phyloP scores from a whole-genome alignment of 1,140 invertebrate species.

The Xylocopa sonorina region DNA sequence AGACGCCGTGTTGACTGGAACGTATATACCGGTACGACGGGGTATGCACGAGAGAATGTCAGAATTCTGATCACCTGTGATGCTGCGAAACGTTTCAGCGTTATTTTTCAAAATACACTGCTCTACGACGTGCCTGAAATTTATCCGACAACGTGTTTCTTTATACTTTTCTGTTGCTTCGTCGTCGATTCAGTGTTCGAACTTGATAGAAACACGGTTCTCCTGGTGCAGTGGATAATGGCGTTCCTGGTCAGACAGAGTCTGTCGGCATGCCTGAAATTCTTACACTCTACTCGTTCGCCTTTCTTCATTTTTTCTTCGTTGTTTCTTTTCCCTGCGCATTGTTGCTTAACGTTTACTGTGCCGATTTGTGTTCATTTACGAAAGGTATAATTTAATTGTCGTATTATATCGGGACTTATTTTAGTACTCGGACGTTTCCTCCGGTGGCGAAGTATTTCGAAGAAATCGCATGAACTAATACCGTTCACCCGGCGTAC shows the following conservation, averaged over 20 bases:
- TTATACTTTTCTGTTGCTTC: not conserved
- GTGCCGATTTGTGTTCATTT: no score
- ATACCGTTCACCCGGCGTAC: not conserved
- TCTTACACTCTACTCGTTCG: not conserved
- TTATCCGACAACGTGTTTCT: not conserved
- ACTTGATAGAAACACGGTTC: constrained; percentile 8
- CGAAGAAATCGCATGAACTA: no score
- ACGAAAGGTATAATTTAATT: no score
- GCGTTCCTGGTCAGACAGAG: constrained; percentile 7
- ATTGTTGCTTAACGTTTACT: no score
- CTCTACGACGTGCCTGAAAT: not conserved
- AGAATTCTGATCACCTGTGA: no score
- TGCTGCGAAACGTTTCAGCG: not conserved
- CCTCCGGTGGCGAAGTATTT: no score
- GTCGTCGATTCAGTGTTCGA: not conserved
- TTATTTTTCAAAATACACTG: not conserved
- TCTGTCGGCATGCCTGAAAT: not conserved
- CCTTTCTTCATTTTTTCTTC: no score
- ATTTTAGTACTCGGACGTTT: no score
- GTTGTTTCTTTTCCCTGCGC: no score
- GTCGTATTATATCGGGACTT: no score
- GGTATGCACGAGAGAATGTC: no score
- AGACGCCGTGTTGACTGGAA: not conserved
- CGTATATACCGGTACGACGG: no score
- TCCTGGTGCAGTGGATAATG: not conserved